These are phyloP conservation scores for Spatulosminthurus flaviceps DNA, from an alignment of 2,888 invertebrate genomes.

Conservation along the genomic window DNA sequence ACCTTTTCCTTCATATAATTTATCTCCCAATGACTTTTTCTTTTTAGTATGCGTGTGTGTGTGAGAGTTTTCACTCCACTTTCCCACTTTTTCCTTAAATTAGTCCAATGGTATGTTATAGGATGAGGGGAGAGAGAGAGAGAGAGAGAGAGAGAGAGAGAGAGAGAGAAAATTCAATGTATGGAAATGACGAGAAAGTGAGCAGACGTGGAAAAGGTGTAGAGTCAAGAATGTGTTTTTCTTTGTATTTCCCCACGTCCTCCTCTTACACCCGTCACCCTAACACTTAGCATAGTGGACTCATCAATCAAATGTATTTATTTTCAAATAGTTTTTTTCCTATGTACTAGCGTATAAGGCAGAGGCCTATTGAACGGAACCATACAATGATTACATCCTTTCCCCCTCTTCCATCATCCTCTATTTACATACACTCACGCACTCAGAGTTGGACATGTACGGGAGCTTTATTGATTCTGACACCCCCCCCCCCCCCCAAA, in stretches of 20 bases:
- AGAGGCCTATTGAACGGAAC: not conserved
- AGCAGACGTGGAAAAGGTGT: not conserved
- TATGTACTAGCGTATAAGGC: too few relatives aligned
- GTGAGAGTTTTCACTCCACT: too few relatives aligned
- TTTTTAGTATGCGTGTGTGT: too few relatives aligned
- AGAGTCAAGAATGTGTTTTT: too few relatives aligned
- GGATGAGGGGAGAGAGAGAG: too few relatives aligned
- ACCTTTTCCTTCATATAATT: not conserved
- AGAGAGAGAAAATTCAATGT: not conserved
- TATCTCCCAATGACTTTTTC: too few relatives aligned
- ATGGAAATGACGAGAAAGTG: not conserved
- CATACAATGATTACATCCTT: slow-evolving; percentile 9
- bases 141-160: not conserved
- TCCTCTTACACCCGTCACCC: not conserved
- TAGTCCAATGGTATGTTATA: too few relatives aligned
- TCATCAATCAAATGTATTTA: slow-evolving; percentile 13
- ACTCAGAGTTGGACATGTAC: too few relatives aligned
- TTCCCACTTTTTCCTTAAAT: too few relatives aligned
- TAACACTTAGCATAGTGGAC: not conserved
- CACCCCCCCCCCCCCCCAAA: not conserved
- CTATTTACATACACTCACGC: not conserved
- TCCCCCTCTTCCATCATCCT: not conserved
- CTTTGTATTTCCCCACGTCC: not conserved
- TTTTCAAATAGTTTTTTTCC: not conserved
- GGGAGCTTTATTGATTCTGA: not conserved